Evolutionary conservation across 1,140 invertebrate species (phyloP), one percentile per base, ranked within the genome.

Genomic region (Euura lappo): DNA sequence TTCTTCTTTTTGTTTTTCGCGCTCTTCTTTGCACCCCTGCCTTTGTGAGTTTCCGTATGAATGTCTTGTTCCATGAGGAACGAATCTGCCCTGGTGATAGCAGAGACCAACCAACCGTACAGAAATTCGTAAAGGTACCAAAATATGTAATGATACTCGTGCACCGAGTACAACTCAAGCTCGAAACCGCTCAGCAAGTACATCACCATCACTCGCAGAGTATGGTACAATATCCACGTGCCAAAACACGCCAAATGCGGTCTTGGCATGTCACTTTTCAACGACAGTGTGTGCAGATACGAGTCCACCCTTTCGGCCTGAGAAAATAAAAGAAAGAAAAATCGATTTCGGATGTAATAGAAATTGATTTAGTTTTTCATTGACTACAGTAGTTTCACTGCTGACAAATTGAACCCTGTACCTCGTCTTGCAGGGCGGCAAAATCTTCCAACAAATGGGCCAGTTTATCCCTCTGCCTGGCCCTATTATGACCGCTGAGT

Each of bases 81-180:
- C 42, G 91, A 94, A 81, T 98, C 96, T 0, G 97, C 97, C 77
- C 97, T 90, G 2, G 94, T 94, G 51, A 99, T 88, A 0, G 97
- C 95, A 0, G 96, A 98, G 2, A 97, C 92, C 45, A 98, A 86
- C 95, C 97, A 99, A 7, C 95, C 95, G 83, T 97, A 98, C 3
- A 99, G 88, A 86, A 98, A 96, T 88, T 99, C 97, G 86, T 97
- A 97, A 44, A 99, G 87, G 87, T 99, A 99, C 96, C 96, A 98
- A 88, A 94, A 98, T 76, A 98, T 94, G 82, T 98, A 99, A 79
- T 97, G 94, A 87, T 96, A 99, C 88, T 99, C 98, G 83, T 98
- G 97, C n/a, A 94, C 92, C 65, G 96, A 96, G 88, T 99, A 99
- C 0, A 99, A 87, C 84, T 99, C 97, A 13, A 99, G 88, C 83